Evolutionary conservation across 2,113 vertebrate species (phyloP), one percentile per base, ranked within the genome.

Genomic region (Charadrius vociferus): DNA sequence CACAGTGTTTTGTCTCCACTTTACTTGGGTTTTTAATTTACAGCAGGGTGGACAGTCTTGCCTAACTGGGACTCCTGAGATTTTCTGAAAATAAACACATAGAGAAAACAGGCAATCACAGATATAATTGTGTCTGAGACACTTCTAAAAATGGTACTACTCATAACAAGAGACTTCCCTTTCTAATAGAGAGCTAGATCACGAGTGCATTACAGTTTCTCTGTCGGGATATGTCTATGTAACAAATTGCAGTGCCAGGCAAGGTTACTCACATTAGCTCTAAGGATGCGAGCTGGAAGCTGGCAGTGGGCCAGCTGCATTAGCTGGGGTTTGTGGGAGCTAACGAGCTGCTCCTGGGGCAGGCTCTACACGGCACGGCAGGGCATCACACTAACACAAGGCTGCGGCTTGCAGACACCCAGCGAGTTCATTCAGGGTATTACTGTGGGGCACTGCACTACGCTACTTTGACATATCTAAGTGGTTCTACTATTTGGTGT

Each of bases 341-440:
- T 85, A 68, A 59, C 0, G 0, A 79, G 8, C n/a, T 81, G 10
- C 49, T 88, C 18, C 17, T 13, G 37, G 9, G 7, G 6, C 21
- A 30, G 14, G 29, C 9, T 79, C 5, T 36, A 14, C 6, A 4
- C 13, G 4, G 36, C 70, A 62, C 32, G 30, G 26, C 47, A 79
- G 21, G 11, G 10, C 41, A 66, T 22, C 1, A 0, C 58, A 34
- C 5, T 15, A 30, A 27, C 5, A 0, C 1, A 1, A 77, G 5
- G 10, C 36, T 86, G 16, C 3, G 1, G 11, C 21, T 61, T 71
- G 34, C 62, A 72, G 12, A 23, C 56, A 63, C 8, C 6, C 17
- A 1, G 16, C 3, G 7, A 52, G 58, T 32, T 71, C 14, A 7
- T 67, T 29, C 5, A 6, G 29, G 47, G 4, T 66, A 16, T 12